Conservation (phyloP, 2,797 vertebrate species). For the Acanthopagrus latus region DNA sequence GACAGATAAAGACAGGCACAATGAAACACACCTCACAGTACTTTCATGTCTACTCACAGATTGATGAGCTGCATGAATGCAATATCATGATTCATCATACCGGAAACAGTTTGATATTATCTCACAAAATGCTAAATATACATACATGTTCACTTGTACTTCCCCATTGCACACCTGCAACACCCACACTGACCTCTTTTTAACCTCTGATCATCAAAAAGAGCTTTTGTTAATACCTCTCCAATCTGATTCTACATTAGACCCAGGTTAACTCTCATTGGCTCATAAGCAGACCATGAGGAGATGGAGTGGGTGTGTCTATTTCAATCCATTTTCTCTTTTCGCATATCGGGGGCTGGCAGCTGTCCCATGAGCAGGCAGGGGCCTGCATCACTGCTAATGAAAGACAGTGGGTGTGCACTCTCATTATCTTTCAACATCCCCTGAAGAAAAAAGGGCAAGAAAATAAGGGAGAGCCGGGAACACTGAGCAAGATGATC, state of each 20-base stretch:
- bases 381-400: conserved; percentile 70
- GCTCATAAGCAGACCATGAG: conserved; percentile 2
- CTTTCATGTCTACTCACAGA: conserved; percentile 35
- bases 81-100: conserved; percentile 14
- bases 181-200: conserved; percentile 16
- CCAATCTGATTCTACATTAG: conserved; percentile 31
- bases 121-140: not conserved
- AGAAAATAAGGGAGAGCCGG: conserved; percentile 14
- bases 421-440: conserved; percentile 63
- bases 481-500: conserved; percentile 25
- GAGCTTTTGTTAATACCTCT: not conserved
- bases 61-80: conserved; percentile 23
- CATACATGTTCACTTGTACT: not conserved
- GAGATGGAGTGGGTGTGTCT: conserved; percentile 22
- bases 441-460: conserved; percentile 37
- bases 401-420: conserved; percentile 75
- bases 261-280: not conserved
- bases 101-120: conserved; percentile 16
- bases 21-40: conserved; percentile 31
- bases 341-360: conserved; percentile 51
- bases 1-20: conserved; percentile 8
- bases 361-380: conserved; percentile 65
- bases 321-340: conserved; percentile 52
- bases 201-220: conserved; percentile 25
- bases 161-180: not conserved